These are phyloP conservation scores for Conops quadrifasciatus DNA, from an alignment of 2,888 invertebrate genomes.

Conservation along the genomic window DNA sequence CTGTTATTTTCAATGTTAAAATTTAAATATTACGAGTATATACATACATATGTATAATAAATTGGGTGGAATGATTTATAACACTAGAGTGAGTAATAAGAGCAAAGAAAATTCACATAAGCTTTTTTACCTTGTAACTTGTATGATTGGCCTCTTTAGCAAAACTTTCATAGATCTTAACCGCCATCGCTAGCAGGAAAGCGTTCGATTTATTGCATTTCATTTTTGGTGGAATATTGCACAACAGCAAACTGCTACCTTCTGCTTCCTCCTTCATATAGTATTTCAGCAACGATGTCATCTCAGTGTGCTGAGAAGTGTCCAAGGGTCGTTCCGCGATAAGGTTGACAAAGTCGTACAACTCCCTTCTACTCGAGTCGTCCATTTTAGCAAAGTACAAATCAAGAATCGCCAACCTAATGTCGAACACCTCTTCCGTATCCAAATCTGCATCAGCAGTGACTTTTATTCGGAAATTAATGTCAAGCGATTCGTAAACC, in stretches of 20 bases:
- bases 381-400: conserved; percentile 43
- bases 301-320: neutral
- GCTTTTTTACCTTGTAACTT: conserved; percentile 13
- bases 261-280: conserved; percentile 6
- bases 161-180: neutral
- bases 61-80: too few relatives aligned
- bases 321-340: neutral
- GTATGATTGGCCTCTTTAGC: neutral
- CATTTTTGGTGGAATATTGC: conserved; percentile 16
- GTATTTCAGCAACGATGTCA: neutral
- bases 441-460: neutral
- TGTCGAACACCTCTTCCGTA: conserved; percentile 6
- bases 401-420: conserved; percentile 47
- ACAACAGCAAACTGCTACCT: conserved; percentile 11
- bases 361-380: conserved; percentile 42
- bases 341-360: conserved; percentile 24
- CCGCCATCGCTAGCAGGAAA: conserved; percentile 4
- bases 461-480: conserved; percentile 3
- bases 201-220: neutral
- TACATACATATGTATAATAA: too few relatives aligned
- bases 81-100: too few relatives aligned
- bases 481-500: conserved; percentile 14
- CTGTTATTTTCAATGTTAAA: too few relatives aligned
- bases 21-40: too few relatives aligned
- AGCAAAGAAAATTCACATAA: too few relatives aligned